These are phyloP conservation scores for Perdix hodgsoniae DNA, from an alignment of 2,797 vertebrate species.

Conservation along the genomic window DNA sequence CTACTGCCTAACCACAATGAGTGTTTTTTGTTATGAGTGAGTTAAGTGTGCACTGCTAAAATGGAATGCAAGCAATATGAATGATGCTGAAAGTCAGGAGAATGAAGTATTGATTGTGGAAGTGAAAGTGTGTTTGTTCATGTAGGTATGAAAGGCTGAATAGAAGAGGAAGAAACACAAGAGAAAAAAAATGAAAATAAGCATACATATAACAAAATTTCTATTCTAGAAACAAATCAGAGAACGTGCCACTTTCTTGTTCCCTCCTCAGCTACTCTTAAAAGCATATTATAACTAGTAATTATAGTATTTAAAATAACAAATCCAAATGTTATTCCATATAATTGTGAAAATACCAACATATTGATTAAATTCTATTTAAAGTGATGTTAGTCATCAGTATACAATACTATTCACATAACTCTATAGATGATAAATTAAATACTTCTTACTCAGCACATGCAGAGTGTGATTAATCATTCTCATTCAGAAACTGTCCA, in stretches of 20 bases:
- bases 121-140: slow-evolving; percentile 48
- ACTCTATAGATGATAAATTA: slow-evolving; percentile 6
- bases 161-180: neutral
- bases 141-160: slow-evolving; percentile 18
- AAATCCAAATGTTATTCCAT: neutral
- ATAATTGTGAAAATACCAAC: neutral
- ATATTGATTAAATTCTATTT: neutral
- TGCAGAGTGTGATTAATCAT: neutral
- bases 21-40: slow-evolving; percentile 77
- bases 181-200: slow-evolving; percentile 45
- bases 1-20: slow-evolving; percentile 53
- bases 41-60: slow-evolving; percentile 56
- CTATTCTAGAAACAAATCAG: neutral
- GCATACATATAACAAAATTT: neutral
- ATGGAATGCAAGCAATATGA: slow-evolving; percentile 67
- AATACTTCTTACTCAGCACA: neutral
- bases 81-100: slow-evolving; percentile 64
- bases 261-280: neutral
- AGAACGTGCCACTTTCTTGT: neutral
- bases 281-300: neutral
- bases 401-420: neutral
- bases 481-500: neutral
- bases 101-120: slow-evolving; percentile 55
- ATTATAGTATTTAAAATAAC: neutral
- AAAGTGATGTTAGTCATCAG: neutral